Base-by-base conservation (phyloP, 2,797 vertebrate genomes). In the Hyperoplus lanceolatus region DNA sequence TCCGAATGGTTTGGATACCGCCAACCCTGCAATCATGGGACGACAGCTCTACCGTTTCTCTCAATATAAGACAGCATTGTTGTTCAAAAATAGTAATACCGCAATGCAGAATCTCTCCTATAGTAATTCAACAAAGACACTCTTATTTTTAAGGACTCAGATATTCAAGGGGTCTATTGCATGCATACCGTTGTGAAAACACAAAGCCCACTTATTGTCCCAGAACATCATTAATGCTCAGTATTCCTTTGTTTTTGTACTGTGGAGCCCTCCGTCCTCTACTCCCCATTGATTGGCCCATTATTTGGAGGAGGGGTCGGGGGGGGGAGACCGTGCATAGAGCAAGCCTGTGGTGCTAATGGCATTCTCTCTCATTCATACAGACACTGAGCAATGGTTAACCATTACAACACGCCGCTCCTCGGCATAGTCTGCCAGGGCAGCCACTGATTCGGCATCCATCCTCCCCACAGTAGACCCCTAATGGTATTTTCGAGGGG, bases 341-440 rank as follows among this genome's bases (percentile, higher is more conserved):
- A 79, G 77, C 77, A 73, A 29, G 80, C 82, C 86, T 80, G 86
- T 77, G 87, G 91, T 75, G 85, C 81, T 90, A 92, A 94, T 92
- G 87, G 85, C 76, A 70, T 50, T 45, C 80, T 73, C 81, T 78
- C 79, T 90, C 88, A 86, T 89, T 87, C 83, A 88, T 65, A 38
- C 70, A 36, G 85, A 90, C 90, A 80, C 83, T 87, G 86, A 91
- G 84, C 77, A 85, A 90, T 89, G 66, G 79, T 76, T 59, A 81
- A 75, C 83, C 83, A 91, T 93, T 91, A 89, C 79, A 75, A 60
- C 81, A 79, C 71, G 75, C 85, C 68, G 84, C 82, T 90, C 86
- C 73, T 66, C 85, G 74, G 75, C 81, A 60, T 49, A 81, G 68
- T 71, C 86, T 77, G 85, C 81, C 87, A 75, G 69, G 56, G 79